These are phyloP conservation scores for Chalcis sispes DNA, from an alignment of 2,888 invertebrate genomes.

Conservation along the genomic window DNA sequence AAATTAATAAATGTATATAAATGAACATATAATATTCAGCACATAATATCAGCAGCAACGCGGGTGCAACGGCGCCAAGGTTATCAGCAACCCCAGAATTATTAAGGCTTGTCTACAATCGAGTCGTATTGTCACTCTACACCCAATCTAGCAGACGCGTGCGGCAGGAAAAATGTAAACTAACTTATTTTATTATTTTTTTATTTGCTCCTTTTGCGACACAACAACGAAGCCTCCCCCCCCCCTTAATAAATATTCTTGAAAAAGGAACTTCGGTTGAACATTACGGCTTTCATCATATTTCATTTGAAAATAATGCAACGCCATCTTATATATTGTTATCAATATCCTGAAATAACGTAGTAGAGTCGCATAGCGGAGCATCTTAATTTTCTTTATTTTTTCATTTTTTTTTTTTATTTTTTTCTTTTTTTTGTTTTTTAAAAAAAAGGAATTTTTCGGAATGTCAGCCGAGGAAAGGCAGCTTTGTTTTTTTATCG, in stretches of 20 bases:
- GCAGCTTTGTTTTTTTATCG: slow-evolving; percentile 15
- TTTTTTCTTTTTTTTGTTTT: slow-evolving; percentile 51
- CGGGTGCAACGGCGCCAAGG: slow-evolving; percentile 12
- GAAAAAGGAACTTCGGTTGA: slow-evolving; percentile 71
- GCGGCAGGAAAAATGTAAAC: slow-evolving; percentile 65
- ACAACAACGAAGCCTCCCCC: slow-evolving; percentile 56
- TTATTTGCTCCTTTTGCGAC: slow-evolving; percentile 65
- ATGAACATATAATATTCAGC: not conserved
- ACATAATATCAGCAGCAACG: slow-evolving; percentile 2
- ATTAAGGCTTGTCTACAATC: slow-evolving; percentile 56
- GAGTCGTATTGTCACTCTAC: slow-evolving; percentile 60
- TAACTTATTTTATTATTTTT: slow-evolving; percentile 23
- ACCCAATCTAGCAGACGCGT: slow-evolving; percentile 62
- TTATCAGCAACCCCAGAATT: slow-evolving; percentile 44
- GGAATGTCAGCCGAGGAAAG: slow-evolving; percentile 44
- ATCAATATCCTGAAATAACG: slow-evolving; percentile 15
- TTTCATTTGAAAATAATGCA: slow-evolving; percentile 48
- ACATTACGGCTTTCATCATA: slow-evolving; percentile 62
- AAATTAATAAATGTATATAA: not conserved
- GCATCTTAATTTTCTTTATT: slow-evolving; percentile 46
- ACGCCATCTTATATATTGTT: slow-evolving; percentile 16
- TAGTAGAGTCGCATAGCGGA: slow-evolving; percentile 18
- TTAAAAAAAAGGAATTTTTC: slow-evolving; percentile 45
- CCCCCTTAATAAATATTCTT: slow-evolving; percentile 65
- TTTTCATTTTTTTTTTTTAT: slow-evolving; percentile 43